These are phyloP conservation scores for Drosophila pseudoananassae DNA, from an alignment of 1,140 invertebrate genomes.

Conservation along the genomic window DNA sequence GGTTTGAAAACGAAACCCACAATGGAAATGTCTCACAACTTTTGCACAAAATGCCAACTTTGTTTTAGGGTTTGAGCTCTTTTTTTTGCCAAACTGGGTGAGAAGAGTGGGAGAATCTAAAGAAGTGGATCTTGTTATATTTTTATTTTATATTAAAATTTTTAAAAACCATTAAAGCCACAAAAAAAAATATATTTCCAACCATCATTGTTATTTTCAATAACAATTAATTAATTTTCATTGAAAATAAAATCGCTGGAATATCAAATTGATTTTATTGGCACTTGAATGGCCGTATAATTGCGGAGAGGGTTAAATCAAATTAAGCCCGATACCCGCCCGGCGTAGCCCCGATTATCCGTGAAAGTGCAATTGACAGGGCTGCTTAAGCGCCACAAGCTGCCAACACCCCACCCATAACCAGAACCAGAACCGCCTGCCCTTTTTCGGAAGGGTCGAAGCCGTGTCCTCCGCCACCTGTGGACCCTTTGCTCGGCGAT, in stretches of 20 bases:
- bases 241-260: no score
- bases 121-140: background rate
- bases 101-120: background rate
- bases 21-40: constrained; percentile 23
- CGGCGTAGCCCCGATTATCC: constrained; percentile 1
- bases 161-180: no score
- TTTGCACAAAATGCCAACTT: constrained; percentile 10
- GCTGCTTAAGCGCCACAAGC: background rate
- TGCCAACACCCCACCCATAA: background rate
- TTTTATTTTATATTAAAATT: background rate
- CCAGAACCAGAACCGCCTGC: no score
- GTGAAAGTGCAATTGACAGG: constrained; percentile 31
- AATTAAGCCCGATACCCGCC: constrained; percentile 10
- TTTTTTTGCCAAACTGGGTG: background rate
- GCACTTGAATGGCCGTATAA: background rate
- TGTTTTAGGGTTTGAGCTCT: constrained; percentile 11
- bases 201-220: no score
- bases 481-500: background rate
- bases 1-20: background rate
- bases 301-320: background rate
- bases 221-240: no score
- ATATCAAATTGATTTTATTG: background rate
- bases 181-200: no score
- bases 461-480: constrained; percentile 17
- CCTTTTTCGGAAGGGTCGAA: background rate